Evolutionary conservation across 35 echinoderm and acorn worm genomes (phyloP), one percentile per base, ranked within the genome.

Genomic region (Heliocidaris tuberculata): DNA sequence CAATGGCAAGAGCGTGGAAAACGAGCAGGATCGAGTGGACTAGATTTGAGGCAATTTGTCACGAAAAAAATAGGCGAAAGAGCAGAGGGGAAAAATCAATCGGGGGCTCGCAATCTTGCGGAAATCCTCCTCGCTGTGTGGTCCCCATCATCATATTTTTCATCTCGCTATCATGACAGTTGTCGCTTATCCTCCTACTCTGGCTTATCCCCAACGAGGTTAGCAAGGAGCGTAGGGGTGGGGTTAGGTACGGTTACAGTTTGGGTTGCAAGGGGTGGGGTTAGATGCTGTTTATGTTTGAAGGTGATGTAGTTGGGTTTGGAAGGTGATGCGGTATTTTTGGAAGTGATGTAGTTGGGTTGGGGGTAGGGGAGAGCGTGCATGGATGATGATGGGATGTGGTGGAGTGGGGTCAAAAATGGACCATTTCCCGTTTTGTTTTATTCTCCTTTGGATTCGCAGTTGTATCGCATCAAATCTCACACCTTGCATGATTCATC

Each of bases 91-190:
- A 89, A 89, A 89, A 89, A 89, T 48, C 47, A 32, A 48, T 47
- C 47, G 31, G 87, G 31, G 31, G 87, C 87, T 42, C 19, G 31
- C 87, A 89, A 89, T 32, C 87, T 48, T 32, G 87, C 87, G 87
- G 87, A 89, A 89, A 89, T 89, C 87, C 87, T 48, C 31, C 87
- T 89, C 31, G 87, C 87, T 89, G 87, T 32, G 87, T 89, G 87
- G 87, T 89, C 87, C 24, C 87, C 47, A 89, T 89, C 87, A 24
- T 89, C 87, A 89, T 89, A 89, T 89, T 89, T 89, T 89, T 89
- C 87, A 89, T 89, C 87, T 89, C 31, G 87, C 87, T 89, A 48
- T 89, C 87, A 30, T 89, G 87, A 89, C 87, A 89, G 87, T 89
- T 48, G 87, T 89, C 65, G 65, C 65, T 78, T 78, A 78, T 19